Evolutionary conservation across 2,888 invertebrate species (phyloP).

Genomic region (Agriopis leucophaearia): DNA sequence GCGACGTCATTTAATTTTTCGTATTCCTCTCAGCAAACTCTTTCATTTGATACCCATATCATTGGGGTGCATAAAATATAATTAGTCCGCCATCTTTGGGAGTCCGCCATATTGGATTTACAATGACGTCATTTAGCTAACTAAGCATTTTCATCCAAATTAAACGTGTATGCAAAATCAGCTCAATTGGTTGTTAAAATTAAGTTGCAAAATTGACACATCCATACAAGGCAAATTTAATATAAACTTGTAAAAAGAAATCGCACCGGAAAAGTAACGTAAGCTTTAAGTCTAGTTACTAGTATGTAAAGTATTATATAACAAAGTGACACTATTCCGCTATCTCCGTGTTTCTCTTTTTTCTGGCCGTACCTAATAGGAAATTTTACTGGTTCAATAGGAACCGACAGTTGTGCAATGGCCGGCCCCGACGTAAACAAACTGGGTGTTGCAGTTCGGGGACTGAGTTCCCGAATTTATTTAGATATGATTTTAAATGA

Average conservation of each 20-base stretch:
- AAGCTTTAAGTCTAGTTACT: neutral
- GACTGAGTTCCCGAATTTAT: slow-evolving; percentile 3
- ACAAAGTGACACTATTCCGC: neutral
- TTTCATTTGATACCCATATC: too few species aligned
- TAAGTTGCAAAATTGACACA: too few species aligned
- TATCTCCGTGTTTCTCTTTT: slow-evolving; percentile 12
- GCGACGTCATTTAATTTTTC: too few species aligned
- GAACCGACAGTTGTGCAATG: slow-evolving; percentile 48
- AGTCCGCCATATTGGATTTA: too few species aligned
- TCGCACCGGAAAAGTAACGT: neutral
- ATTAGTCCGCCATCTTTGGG: too few species aligned
- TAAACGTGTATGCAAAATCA: too few species aligned
- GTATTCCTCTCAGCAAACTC: too few species aligned
- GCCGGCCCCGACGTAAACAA: slow-evolving; percentile 45
- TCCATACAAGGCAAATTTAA: neutral
- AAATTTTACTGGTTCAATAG: slow-evolving; percentile 45
- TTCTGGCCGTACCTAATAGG: slow-evolving; percentile 38
- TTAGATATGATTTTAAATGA: neutral
- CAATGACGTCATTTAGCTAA: too few species aligned
- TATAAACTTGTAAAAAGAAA: neutral
- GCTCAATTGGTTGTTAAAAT: too few species aligned
- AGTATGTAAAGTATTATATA: neutral
- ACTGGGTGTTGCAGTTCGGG: slow-evolving; percentile 40
- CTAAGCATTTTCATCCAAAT: too few species aligned
- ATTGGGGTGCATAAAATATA: too few species aligned